Base-by-base conservation (phyloP, 2,888 invertebrate species). In the Lacanobia wlatinum region DNA sequence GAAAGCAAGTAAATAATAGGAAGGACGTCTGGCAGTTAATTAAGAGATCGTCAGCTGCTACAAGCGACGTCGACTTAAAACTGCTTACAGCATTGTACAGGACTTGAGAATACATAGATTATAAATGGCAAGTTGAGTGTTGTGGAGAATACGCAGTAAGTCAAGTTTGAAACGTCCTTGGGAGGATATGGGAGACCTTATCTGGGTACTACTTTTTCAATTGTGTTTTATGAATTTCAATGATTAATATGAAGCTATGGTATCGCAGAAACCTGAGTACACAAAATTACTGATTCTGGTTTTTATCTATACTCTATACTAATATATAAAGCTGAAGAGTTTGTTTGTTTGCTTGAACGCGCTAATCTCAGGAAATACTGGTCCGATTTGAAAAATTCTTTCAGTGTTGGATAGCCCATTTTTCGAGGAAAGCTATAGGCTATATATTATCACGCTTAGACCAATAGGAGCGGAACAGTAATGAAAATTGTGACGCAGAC, bases 41-140 rank as follows among this genome's bases (percentile, higher is more conserved):
- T 83, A 82, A 64, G 61, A 69, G 60, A 50, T 68, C 58, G 70
- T 66, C 78, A 79, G 73, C 72, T 73, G 55, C 46, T 76, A 70
- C 64, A 48, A 73, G 63, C 69, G 60, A 66, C 40, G 62, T 67
- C 46, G 63, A 62, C 76, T 71, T 78, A 70, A 81, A 84, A 78
- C 62, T 84, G 82, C 84, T 86, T 70, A 80, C 69, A 81, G 64
- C 71, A 70, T 78, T 72, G 34, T 59, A 60, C 52, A 59, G 40
- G 61, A 61, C 66, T 75, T 56, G 48, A 73, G 60, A 73, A 60
- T 74, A 83, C 62, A 53, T 73, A 72, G 59, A 53, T 56, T 50
- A 40, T 52, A 72, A 18, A 43, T 50, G 5, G n/a, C 48, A 43
- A 53, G 16, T 40, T 58, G n/a, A 48, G 46, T 40, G 16, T 23